These are phyloP conservation scores for Leptinotarsa defecta DNA, from an alignment of 1,140 invertebrate species.

Conservation along the genomic window DNA sequence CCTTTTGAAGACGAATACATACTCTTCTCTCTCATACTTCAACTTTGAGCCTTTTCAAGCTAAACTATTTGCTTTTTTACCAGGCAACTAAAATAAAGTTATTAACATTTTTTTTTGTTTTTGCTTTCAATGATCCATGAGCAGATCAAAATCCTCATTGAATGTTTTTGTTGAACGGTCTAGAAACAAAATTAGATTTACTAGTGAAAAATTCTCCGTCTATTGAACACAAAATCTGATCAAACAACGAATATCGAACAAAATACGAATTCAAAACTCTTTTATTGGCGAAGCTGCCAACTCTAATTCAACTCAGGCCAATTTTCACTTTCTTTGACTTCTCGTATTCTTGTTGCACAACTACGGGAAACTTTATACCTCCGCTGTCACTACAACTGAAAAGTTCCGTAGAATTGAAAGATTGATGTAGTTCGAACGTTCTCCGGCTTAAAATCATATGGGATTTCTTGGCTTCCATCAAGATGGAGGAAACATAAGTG, in stretches of 20 bases:
- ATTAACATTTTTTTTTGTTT: no score
- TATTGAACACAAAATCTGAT: not conserved
- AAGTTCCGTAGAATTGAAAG: constrained; percentile 9
- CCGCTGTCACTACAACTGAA: constrained; percentile 11
- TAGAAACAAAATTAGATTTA: no score
- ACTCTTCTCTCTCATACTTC: no score
- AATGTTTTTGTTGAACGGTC: no score
- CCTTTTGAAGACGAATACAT: no score
- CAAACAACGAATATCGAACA: not conserved
- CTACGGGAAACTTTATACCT: constrained; percentile 14
- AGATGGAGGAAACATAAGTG: not conserved
- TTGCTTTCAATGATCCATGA: no score
- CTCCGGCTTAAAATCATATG: not conserved
- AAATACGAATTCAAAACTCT: not conserved
- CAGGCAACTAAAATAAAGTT: no score
- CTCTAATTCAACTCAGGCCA: not conserved
- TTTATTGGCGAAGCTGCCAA: not conserved
- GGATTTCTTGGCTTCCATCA: not conserved
- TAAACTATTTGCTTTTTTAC: no score
- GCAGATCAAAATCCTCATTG: no score
- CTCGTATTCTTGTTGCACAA: not conserved
- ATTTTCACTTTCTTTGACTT: constrained; percentile 2
- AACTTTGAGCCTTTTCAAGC: no score
- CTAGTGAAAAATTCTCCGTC: no score
- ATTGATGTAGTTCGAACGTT: constrained; percentile 15